Evolutionary conservation across 2,797 vertebrate species (phyloP), one percentile per base, ranked within the genome.

Genomic region (Antennarius maculatus): DNA sequence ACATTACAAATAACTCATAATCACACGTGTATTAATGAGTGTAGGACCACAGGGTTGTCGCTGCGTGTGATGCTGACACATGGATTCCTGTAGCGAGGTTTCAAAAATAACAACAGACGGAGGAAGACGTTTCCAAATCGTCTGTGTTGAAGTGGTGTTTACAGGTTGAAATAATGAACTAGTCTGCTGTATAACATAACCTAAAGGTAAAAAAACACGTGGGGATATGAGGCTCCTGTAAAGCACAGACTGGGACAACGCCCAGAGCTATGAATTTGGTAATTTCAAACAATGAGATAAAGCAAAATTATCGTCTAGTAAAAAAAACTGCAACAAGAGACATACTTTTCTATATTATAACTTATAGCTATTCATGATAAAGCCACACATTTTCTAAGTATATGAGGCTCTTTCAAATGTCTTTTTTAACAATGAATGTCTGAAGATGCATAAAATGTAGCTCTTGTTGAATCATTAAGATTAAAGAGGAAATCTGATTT

Each of bases 241-340:
- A 64, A 77, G 17, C 29, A 39, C 73, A 66, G 65, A 28, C 63
- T 12, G 54, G 48, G 45, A 73, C 43, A 56, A 74, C 52, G 49
- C 73, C 47, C 29, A 28, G 47, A 63, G 69, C 65, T 68, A 13
- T 50, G 52, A 68, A 58, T 79, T 74, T 68, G 45, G 54, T 68
- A 78, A 78, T 74, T 66, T 64, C 45, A 79, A 75, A 59, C 53
- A 74, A 64, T 69, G 43, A 79, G 54, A 72, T 57, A 62, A 74
- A 39, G 7, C 0, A 1, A 7, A 73, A 61, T 52, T 18, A 34
- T 64, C 76, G 72, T 54, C 64, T 57, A 65, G 34, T 50, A 64
- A 69, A 74, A 71, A 45, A 72, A 77, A 71, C 74, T 72, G 64
- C n/a, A 64, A 64, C 53, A 59, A 71, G 62, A 70, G 37, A 56